Evolutionary conservation across 2,797 vertebrate genomes (phyloP), one percentile per base, ranked within the genome.

Genomic region (Thaleichthys pacificus): DNA sequence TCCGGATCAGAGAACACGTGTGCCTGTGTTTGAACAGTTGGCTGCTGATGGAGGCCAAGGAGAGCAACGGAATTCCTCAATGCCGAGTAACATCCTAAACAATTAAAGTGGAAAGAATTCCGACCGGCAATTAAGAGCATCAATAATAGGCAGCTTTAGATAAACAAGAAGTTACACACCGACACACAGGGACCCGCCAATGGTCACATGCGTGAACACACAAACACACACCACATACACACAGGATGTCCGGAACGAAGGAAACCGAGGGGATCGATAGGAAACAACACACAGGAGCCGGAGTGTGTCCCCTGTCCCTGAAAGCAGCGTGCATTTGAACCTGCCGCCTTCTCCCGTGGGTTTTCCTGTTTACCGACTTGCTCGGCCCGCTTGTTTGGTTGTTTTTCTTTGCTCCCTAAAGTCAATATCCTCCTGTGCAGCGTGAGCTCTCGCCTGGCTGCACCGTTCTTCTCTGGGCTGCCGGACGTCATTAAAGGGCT

Each of bases 291-390:
- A 84, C 76, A 4, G 82, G 83, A 84, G 84, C 68, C 62, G 79
- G 78, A 88, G 88, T 85, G 86, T 87, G 91, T 88, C 87, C 82
- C 70, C 0, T 77, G 86, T 87, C 88, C 90, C 90, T 87, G 85
- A 89, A 87, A 87, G 74, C 87, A 72, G 72, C 26, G 26, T 77
- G 72, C 82, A 85, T 84, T 89, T 81, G 66, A 84, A 70, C 90
- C 89, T 91, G 84, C 91, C 85, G 86, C 78, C 91, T 92, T 92
- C 91, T 91, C 83, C 79, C 42, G 42, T 89, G 87, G 84, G 85
- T 91, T 89, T 92, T 93, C 92, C 93, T 94, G 92, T 94, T 94
- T 92, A 93, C 86, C 35, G 75, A 77, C 38, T 80, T 65, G 21
- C 77, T 82, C 28, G 69, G 66, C 74, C 75, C 63, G 64, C 77